These are phyloP conservation scores for Acronicta leporina DNA, from an alignment of 2,888 invertebrate species.

Conservation along the genomic window DNA sequence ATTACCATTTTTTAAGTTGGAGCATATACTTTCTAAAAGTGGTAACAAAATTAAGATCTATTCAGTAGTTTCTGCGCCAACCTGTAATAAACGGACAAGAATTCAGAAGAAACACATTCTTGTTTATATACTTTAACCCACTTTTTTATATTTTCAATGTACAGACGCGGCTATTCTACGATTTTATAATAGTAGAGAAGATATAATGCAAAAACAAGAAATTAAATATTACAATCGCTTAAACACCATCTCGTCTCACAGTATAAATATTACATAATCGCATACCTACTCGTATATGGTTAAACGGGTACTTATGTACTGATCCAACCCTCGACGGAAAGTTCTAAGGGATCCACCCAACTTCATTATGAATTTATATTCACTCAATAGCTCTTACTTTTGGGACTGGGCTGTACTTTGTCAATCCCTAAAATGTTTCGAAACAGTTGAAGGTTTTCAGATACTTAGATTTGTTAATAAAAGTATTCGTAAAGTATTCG, in stretches of 20 bases:
- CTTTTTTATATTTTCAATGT: no score
- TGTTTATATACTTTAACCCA: no score
- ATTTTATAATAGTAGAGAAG: no score
- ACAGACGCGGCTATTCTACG: no score
- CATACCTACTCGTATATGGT: slow-evolving; percentile 27
- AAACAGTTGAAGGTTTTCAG: slow-evolving; percentile 36
- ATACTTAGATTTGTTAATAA: no score
- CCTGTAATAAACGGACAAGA: no score
- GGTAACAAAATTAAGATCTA: no score
- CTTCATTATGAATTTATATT: slow-evolving; percentile 82
- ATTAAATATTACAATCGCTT: background rate
- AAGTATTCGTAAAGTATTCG: no score
- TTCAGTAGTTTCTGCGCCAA: no score
- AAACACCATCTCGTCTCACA: slow-evolving; percentile 4
- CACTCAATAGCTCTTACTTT: slow-evolving; percentile 75
- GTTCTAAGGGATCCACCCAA: slow-evolving; percentile 64
- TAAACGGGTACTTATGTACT: slow-evolving; percentile 45
- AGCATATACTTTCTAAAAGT: no score
- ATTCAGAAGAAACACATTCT: no score
- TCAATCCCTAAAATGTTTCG: slow-evolving; percentile 63
- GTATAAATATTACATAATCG: slow-evolving; percentile 32
- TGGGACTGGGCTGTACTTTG: slow-evolving; percentile 63
- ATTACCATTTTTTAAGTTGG: no score
- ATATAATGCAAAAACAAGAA: background rate
- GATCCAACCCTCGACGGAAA: slow-evolving; percentile 56